phyloP scores from a whole-genome alignment of 53 echinoderm and acorn worm species.

The Glandiceps talaboti region DNA sequence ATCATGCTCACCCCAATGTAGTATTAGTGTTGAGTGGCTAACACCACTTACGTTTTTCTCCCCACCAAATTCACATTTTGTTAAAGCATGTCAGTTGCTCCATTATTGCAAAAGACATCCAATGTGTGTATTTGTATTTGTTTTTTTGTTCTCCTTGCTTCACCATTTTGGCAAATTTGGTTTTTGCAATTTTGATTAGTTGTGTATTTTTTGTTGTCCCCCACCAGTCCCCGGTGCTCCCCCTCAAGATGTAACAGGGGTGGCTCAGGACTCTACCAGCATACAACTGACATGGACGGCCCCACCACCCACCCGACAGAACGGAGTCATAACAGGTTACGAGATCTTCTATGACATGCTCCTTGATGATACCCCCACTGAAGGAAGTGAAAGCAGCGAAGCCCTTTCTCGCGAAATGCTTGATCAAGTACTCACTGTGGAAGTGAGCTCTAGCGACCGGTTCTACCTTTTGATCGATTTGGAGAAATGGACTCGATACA shows the following conservation, averaged over 20 bases:
- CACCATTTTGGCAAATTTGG: not conserved
- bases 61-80: too few relatives aligned
- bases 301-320: slow-evolving; percentile 61
- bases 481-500: slow-evolving; percentile 85
- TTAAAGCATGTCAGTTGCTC: too few relatives aligned
- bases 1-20: too few relatives aligned
- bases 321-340: slow-evolving; percentile 83
- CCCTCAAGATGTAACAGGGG: slow-evolving; percentile 58
- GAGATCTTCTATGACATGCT: slow-evolving; percentile 71
- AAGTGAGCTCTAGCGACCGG: slow-evolving; percentile 31
- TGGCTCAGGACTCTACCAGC: slow-evolving; percentile 64
- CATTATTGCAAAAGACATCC: too few relatives aligned
- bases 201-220: slow-evolving; percentile 6
- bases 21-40: too few relatives aligned
- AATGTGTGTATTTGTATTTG: too few relatives aligned
- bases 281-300: slow-evolving; percentile 69
- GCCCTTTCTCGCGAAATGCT: not conserved
- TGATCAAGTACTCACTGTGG: not conserved
- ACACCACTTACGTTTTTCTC: too few relatives aligned
- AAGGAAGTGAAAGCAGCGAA: not conserved
- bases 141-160: too few relatives aligned
- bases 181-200: slow-evolving; percentile 1
- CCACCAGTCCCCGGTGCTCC: slow-evolving; percentile 61
- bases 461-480: slow-evolving; percentile 40
- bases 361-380: slow-evolving; percentile 7